Evolutionary conservation across 2,888 invertebrate species (phyloP), one percentile per base, ranked within the genome.

Genomic region (Caenorhabditis zanzibari): DNA sequence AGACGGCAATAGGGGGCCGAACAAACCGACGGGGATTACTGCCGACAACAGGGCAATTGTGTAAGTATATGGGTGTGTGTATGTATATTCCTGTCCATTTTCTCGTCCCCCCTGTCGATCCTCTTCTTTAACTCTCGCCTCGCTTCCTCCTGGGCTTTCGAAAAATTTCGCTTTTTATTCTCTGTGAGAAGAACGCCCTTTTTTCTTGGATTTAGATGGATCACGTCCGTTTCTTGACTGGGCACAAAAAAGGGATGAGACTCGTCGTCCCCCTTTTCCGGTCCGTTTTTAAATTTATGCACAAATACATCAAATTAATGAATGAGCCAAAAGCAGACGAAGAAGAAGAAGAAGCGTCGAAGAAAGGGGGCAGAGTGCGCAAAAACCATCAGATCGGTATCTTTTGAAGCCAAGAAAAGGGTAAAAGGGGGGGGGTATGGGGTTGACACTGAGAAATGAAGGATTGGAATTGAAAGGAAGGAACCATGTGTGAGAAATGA

Each of bases 241-340:
- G 32, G 7, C 56, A 71, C 41, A 59, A 32, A 19, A 71, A 24
- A 19, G 61, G 47, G 56, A 44, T 41, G 52, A n/a, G 54, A 54
- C 22, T 24, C 22, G 35, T 19, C 19, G 10, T 24, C 16, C 26
- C 54, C 64, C 69, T 66, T 35, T 58, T 41, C 32, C 28, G 26
- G 19, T 4, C 28, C 54, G 64, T 71, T 79, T 79, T 79, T 63
- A 79, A 79, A 79, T 79, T 79, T 79, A 79, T 79, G 79, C 79
- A 79, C 79, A 47, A 71, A 79, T 79, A 79, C 79, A 79, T 79
- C 79, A 79, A 79, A 79, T 79, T 79, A 79, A 79, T 79, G 79
- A 79, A 79, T 79, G 79, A 79, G 79, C 79, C 32, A 54, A 59
- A 44, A 44, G 61, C 44, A 59, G 59, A n/a, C n/a, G n/a, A 44